Conservation (phyloP, 30 jellyfish, hydroid and myxozoan genomes). For the Mastigias papua region DNA sequence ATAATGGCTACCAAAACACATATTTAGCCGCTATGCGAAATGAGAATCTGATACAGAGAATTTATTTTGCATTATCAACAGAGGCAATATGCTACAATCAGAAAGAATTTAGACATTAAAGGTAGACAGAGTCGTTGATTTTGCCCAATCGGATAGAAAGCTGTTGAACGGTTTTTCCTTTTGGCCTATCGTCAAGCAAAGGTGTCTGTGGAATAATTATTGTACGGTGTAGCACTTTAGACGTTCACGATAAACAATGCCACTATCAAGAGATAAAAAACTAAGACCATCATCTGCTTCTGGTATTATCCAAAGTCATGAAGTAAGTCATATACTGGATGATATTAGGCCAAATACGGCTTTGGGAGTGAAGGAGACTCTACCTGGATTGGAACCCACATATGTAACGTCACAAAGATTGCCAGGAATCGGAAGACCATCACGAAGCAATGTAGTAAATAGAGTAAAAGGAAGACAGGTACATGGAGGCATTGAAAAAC, state of each 20-base stretch:
- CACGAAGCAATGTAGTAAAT: constrained; percentile 16
- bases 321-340: constrained; percentile 82
- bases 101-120: background rate
- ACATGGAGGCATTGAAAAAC: constrained; percentile 90
- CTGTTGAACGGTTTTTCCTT: background rate
- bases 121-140: background rate
- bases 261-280: constrained; percentile 33
- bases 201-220: background rate
- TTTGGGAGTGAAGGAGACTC: constrained; percentile 61
- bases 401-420: constrained; percentile 80
- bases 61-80: background rate
- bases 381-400: constrained; percentile 91
- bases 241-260: background rate
- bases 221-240: background rate
- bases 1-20: constrained; percentile 49
- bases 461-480: constrained; percentile 82
- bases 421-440: constrained; percentile 49
- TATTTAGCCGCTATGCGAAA: background rate
- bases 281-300: constrained; percentile 90
- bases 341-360: constrained; percentile 88
- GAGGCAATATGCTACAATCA: background rate
- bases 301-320: constrained; percentile 83
- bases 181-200: background rate
- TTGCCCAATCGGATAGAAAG: background rate
- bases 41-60: background rate